Conservation (phyloP, 2,113 vertebrate species). For the Pitta sordida region DNA sequence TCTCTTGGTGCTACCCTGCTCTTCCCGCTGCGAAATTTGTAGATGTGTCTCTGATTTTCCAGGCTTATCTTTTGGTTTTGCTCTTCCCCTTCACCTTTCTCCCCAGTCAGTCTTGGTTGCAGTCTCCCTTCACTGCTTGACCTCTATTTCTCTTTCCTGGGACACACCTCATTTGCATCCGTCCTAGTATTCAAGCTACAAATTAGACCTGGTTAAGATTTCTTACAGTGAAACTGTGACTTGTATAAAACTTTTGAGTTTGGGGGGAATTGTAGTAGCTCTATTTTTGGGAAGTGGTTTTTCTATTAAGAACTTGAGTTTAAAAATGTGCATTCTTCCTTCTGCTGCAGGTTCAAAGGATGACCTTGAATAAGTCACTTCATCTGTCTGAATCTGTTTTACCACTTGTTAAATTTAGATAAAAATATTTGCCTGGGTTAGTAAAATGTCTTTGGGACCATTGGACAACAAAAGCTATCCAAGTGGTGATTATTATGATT, state of each 20-base stretch:
- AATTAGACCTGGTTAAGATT: not conserved
- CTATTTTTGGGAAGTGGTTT: not conserved
- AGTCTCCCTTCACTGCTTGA: not conserved
- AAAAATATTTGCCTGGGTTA: not conserved
- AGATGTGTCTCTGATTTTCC: not conserved
- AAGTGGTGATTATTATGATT: not conserved
- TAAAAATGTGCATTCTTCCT: not conserved
- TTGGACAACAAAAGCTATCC: not conserved
- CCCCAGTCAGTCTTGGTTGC: not conserved
- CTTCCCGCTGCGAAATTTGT: not conserved
- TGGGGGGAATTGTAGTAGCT: not conserved
- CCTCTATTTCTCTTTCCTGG: not conserved
- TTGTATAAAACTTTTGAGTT: not conserved
- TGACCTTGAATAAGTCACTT: not conserved
- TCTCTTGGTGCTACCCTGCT: not conserved
- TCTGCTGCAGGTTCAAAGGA: not conserved
- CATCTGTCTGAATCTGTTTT: not conserved
- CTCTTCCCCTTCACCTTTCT: not conserved
- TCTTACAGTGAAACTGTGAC: not conserved
- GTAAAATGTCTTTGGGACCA: constrained; percentile 2
- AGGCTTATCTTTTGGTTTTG: not conserved
- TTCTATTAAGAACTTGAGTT: not conserved
- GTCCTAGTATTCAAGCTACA: not conserved
- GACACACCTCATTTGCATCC: not conserved
- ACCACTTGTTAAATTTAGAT: not conserved